Evolutionary conservation across 2,113 vertebrate species (phyloP).

Genomic region (Sceloporus undulatus): DNA sequence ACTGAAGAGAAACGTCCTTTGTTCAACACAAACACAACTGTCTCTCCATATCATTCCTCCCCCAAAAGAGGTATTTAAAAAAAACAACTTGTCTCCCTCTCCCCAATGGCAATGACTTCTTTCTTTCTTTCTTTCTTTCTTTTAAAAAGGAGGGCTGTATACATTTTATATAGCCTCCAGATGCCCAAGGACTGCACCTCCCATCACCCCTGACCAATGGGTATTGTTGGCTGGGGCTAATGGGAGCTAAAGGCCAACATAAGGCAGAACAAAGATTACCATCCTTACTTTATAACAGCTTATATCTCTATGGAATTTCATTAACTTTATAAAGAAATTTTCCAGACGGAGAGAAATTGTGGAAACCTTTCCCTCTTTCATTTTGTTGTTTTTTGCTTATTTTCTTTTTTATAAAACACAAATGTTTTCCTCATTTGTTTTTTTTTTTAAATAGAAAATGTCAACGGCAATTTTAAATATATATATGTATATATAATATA

Average conservation of each 20-base stretch:
- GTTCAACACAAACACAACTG: conserved; percentile 29
- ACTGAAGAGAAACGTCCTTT: conserved; percentile 36
- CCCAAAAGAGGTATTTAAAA: conserved; percentile 26
- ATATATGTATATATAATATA: conserved; percentile 52
- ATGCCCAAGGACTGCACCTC: neutral
- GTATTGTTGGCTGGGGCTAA: neutral
- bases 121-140: neutral
- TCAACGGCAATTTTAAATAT: conserved; percentile 69
- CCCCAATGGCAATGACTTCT: conserved; percentile 37
- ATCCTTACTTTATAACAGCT: neutral
- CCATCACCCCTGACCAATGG: neutral
- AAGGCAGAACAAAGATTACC: conserved; percentile 8
- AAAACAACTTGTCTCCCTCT: conserved; percentile 52
- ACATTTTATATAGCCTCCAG: neutral
- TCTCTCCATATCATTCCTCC: too few relatives aligned
- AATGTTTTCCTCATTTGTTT: conserved; percentile 65
- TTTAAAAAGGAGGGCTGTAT: neutral
- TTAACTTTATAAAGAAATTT: conserved; percentile 75
- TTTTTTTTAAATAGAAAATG: conserved; percentile 77
- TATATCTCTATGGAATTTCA: neutral
- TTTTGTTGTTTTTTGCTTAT: conserved; percentile 50
- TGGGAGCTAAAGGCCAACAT: neutral
- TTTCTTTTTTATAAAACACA: conserved; percentile 49
- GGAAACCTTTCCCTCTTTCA: conserved; percentile 49
- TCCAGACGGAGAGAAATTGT: conserved; percentile 60